A percentile compares a stretch with the other conserved stretches of the same genome.
phyloP scores from a whole-genome alignment of 2,888 invertebrate species.

The Spilarctia lutea region DNA sequence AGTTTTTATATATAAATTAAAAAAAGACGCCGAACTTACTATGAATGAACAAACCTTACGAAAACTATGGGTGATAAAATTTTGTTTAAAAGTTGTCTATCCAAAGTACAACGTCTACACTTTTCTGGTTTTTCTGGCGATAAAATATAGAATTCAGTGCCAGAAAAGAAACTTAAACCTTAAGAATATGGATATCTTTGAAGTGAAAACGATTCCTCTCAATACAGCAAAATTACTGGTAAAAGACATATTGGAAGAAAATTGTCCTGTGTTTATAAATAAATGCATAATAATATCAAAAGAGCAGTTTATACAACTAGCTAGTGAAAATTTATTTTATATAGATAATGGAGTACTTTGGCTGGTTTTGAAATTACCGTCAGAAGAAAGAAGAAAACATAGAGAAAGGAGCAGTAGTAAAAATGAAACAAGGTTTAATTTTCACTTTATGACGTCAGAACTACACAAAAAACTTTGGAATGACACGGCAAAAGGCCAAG shows the following conservation, averaged over 20 bases:
- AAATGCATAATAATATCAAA: constrained; percentile 78
- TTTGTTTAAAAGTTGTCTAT: constrained; percentile 79
- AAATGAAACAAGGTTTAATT: constrained; percentile 63
- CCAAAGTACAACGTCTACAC: constrained; percentile 79
- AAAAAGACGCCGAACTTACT: constrained; percentile 50
- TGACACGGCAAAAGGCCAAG: constrained; percentile 50
- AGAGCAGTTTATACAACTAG: constrained; percentile 74
- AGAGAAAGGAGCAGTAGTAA: constrained; percentile 54
- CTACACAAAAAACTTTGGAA: constrained; percentile 76
- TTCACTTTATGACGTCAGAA: constrained; percentile 72
- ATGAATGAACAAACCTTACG: constrained; percentile 71
- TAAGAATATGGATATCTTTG: constrained; percentile 65
- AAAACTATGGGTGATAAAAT: constrained; percentile 81
- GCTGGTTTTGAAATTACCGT: constrained; percentile 72
- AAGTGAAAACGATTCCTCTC: constrained; percentile 66
- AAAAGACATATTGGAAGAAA: constrained; percentile 64
- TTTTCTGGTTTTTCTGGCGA: constrained; percentile 77
- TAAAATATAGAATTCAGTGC: constrained; percentile 75
- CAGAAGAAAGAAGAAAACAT: constrained; percentile 63
- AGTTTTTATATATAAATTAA: constrained; percentile 18
- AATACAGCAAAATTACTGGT: constrained; percentile 61
- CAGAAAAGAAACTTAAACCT: constrained; percentile 49
- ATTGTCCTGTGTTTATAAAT: constrained; percentile 64
- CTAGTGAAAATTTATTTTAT: constrained; percentile 81
- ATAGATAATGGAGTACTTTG: constrained; percentile 79